Evolutionary conservation across 1,140 invertebrate species (phyloP), one percentile per base, ranked within the genome.

Genomic region (Lasioglossum baleicum): DNA sequence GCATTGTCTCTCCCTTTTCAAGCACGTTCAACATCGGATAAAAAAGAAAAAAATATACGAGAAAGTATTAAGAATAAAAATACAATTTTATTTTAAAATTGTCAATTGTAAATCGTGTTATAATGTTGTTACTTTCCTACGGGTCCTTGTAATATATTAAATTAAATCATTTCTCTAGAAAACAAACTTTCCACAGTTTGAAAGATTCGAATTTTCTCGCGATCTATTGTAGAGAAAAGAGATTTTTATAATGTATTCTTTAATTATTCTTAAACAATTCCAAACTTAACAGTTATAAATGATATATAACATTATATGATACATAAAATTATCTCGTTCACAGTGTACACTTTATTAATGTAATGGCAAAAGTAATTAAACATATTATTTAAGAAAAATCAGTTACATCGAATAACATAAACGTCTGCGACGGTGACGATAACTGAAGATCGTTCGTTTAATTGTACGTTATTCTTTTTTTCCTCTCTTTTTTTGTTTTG

Each of bases 271-370:
- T 56, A 73, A 65, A 79, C 26, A 72, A 66, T 65, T 78, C 35
- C 26, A 73, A 73, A 79, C 61, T 42, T 65, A 65, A 72, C 35
- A 73, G 11, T 73, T 80, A 68, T 61, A 74, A 80, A 67, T 80
- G 60, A 68, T 74, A 74, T 64, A 74, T 64, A 66, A 66, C 40
- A 48, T 74, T 17, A 63, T 75, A 61, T 8, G 17, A 60, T 67
- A 75, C 78, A 67, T 68, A 35, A 75, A 60, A 67, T 20, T 56
- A 74, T 75, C 67, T 68, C 61, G 61, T 51, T 80, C 64, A 75
- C 64, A 80, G 60, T 75, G 56, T 75, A 80, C 56, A 67, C 53
- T 80, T 80, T 80, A 80, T 80, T 80, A 80, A 80, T 35, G 31
- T 65, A 74, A 61, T 53, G 22, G 20, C 44, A 67, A 67, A 58